Evolutionary conservation across 2,888 invertebrate species (phyloP).

Genomic region (Drosophila greeni): DNA sequence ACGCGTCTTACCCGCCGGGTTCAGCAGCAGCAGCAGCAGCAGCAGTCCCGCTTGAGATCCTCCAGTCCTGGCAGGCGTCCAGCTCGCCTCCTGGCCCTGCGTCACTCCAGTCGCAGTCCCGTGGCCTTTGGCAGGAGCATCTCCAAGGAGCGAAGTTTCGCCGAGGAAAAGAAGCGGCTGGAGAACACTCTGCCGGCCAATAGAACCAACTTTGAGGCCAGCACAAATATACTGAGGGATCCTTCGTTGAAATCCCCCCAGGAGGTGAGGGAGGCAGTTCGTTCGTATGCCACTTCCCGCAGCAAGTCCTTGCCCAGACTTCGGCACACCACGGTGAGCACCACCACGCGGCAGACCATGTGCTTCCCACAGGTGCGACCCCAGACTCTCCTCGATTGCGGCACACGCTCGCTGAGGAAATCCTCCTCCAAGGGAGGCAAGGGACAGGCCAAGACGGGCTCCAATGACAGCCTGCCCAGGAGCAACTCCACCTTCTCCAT

Average conservation of each 20-base stretch:
- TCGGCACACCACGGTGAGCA: constrained; percentile 62
- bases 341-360: constrained; percentile 69
- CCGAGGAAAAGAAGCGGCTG: constrained; percentile 80
- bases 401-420: constrained; percentile 47
- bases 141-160: constrained; percentile 82
- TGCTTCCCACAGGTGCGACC: constrained; percentile 65
- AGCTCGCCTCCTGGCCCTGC: constrained; percentile 59
- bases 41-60: constrained; percentile 70
- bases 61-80: constrained; percentile 73
- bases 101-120: constrained; percentile 78
- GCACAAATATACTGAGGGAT: constrained; percentile 79
- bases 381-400: constrained; percentile 53
- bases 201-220: constrained; percentile 77
- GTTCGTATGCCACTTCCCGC: constrained; percentile 76
- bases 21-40: constrained; percentile 57
- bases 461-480: constrained; percentile 76
- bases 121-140: constrained; percentile 79
- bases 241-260: constrained; percentile 82
- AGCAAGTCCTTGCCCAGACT: constrained; percentile 77
- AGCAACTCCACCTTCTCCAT: constrained; percentile 79
- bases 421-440: constrained; percentile 43
- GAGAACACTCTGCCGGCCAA: constrained; percentile 77
- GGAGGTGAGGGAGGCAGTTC: constrained; percentile 81
- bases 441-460: constrained; percentile 61
- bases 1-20: constrained; percentile 64